Evolutionary conservation across 2,113 vertebrate species (phyloP), one percentile per base, ranked within the genome.

Genomic region (Salvelinus fontinalis): DNA sequence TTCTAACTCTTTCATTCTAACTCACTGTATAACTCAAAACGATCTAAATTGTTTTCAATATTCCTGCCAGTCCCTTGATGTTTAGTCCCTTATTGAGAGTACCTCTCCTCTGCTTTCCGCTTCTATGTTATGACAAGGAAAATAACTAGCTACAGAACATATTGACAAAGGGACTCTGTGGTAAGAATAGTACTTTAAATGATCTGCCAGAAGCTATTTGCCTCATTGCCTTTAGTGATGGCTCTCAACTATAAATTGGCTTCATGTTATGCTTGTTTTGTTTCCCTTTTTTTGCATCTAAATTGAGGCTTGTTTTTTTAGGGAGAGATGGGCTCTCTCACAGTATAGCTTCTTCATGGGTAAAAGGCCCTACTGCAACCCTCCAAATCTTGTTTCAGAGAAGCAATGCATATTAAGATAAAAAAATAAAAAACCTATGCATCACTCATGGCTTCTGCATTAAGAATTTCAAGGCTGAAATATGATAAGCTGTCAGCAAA

Each of bases 201-300:
- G 76, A 86, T 81, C 54, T 87, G 77, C 87, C 80, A 79, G 73
- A 82, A 80, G 76, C 77, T 78, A 74, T 88, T 79, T 84, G 75
- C 72, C 57, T 88, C 73, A 74, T 79, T 86, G 78, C 75, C 69
- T 83, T 84, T 57, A 83, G 70, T 80, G 76, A 86, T 84, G 77
- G 80, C 80, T 81, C 69, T 73, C 70, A 85, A 85, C 85, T 71
- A 71, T 75, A 84, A 89, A 88, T 87, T 84, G 75, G 80, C 76
- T 81, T 84, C 67, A 81, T 81, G 51, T 88, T 84, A 68, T 66
- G 49, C 78, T 83, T 83, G 76, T 82, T 86, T 83, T 81, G 64
- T 81, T 75, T 85, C 24, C 51, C 60, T 16, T 74, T 71, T 84
- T 78, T 73, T 70, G 6, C 79, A 85, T 81, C 72, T 80, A 77